Evolutionary conservation across 2,888 invertebrate species (phyloP).

Genomic region (Eilema griseolum): DNA sequence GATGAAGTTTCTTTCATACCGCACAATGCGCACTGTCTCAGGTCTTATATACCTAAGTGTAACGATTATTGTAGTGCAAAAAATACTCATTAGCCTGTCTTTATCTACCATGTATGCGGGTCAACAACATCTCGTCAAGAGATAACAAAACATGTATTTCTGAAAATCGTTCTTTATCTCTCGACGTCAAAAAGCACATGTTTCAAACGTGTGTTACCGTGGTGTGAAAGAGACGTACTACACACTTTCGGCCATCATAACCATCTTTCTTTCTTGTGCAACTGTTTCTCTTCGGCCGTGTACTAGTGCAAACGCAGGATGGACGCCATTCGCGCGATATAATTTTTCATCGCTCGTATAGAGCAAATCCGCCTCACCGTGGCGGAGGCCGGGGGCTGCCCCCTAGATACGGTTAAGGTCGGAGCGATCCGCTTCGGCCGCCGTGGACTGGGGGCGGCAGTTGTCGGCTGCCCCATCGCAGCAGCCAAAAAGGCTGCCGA

Average conservation of each 20-base stretch:
- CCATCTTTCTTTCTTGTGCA: constrained; percentile 87
- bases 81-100: not conserved
- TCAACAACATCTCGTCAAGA: not conserved
- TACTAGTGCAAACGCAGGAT: constrained; percentile 86
- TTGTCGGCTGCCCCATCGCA: too few relatives aligned
- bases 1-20: too few relatives aligned
- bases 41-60: not conserved
- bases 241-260: constrained; percentile 83
- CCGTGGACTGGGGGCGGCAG: too few relatives aligned
- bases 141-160: not conserved
- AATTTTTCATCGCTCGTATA: constrained; percentile 76
- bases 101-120: constrained; percentile 9
- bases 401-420: too few relatives aligned
- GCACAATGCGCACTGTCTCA: too few relatives aligned
- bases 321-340: constrained; percentile 86
- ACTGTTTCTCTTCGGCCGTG: constrained; percentile 86
- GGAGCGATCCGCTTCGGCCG: too few relatives aligned
- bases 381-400: too few relatives aligned
- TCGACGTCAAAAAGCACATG: not conserved
- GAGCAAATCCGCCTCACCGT: too few relatives aligned
- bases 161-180: not conserved
- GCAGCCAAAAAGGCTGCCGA: too few relatives aligned
- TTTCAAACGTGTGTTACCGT: constrained; percentile 40
- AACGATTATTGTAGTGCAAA: not conserved
- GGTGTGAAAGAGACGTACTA: constrained; percentile 73